A percentile compares a stretch with the other conserved stretches of the same genome.
These are phyloP conservation scores for Agrilus cyanescens DNA, from an alignment of 2,888 invertebrate species.

Conservation along the genomic window DNA sequence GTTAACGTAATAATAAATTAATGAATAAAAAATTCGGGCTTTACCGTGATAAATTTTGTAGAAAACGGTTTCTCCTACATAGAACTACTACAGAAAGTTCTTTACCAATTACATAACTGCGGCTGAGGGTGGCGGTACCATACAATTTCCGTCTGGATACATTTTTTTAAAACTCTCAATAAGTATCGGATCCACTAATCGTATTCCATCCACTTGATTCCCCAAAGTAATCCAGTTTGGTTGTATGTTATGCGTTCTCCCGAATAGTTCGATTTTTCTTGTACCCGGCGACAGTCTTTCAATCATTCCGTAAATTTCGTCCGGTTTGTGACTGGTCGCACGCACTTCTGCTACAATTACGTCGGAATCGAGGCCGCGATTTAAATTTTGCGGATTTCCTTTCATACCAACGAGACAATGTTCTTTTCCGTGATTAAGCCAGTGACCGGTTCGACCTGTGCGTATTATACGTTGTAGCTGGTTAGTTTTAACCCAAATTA, in stretches of 20 bases:
- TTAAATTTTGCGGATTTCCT: conserved; percentile 81
- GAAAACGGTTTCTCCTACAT: too few species aligned
- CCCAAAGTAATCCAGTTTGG: conserved; percentile 98
- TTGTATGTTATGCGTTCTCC: conserved; percentile 93
- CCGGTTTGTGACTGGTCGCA: conserved; percentile 96
- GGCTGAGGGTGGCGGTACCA: conserved; percentile 35
- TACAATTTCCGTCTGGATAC: conserved; percentile 81
- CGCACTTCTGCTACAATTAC: conserved; percentile 97
- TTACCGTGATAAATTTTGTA: too few species aligned
- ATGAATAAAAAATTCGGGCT: too few species aligned
- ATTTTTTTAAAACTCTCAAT: conserved; percentile 80
- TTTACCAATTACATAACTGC: conserved; percentile 14
- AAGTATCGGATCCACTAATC: conserved; percentile 82
- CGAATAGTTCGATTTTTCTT: conserved; percentile 93
- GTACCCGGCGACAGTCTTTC: conserved; percentile 94
- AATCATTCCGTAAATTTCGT: conserved; percentile 97
- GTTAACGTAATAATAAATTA: too few species aligned
- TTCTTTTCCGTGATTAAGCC: conserved; percentile 98
- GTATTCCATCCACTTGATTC: conserved; percentile 92
- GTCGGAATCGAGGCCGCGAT: conserved; percentile 91
- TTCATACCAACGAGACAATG: conserved; percentile 96
- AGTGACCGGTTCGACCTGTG: conserved; percentile 94
- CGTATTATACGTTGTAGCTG: conserved; percentile 93
- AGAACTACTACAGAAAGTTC: too few species aligned
- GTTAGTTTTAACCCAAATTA: conserved; percentile 99